Evolutionary conservation across 1,140 invertebrate species (phyloP).

Genomic region (Ptiloglossa arizonensis): DNA sequence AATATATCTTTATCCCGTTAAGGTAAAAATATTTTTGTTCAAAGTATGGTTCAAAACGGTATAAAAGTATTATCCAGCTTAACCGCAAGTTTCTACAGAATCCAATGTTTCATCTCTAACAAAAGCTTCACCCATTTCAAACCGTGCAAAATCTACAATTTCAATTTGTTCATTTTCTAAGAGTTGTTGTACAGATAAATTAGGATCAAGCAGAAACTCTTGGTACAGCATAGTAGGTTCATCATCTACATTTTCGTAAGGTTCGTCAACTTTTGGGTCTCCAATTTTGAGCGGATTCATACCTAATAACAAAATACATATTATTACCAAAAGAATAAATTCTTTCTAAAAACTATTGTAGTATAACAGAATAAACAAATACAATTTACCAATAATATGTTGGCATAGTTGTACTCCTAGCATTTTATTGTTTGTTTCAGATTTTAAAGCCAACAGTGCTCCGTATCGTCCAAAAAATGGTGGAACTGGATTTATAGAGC

Average conservation of each 20-base stretch:
- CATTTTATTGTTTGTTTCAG: slow-evolving; percentile 78
- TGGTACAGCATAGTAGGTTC: slow-evolving; percentile 91
- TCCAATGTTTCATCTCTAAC: slow-evolving; percentile 82
- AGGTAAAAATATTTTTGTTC: neutral
- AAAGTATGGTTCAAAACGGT: neutral
- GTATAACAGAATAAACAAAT: neutral
- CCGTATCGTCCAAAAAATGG: slow-evolving; percentile 91
- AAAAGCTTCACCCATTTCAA: slow-evolving; percentile 89
- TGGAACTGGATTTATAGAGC: slow-evolving; percentile 76
- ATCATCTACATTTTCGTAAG: slow-evolving; percentile 85
- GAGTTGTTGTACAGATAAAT: slow-evolving; percentile 88
- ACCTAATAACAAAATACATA: slow-evolving; percentile 79
- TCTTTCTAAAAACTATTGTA: slow-evolving; percentile 16
- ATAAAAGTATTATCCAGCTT: slow-evolving; percentile 51
- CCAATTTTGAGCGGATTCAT: slow-evolving; percentile 93
- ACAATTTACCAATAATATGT: slow-evolving; percentile 90
- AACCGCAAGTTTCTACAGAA: slow-evolving; percentile 85
- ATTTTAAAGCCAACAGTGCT: slow-evolving; percentile 87
- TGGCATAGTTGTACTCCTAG: slow-evolving; percentile 91
- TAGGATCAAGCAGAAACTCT: slow-evolving; percentile 92
- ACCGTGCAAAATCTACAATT: slow-evolving; percentile 92
- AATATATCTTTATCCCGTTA: neutral
- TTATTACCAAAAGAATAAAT: neutral
- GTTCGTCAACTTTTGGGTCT: slow-evolving; percentile 84
- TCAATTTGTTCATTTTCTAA: slow-evolving; percentile 86